Evolutionary conservation across 2,888 invertebrate species (phyloP), one percentile per base, ranked within the genome.

Genomic region (Hypomecis atomaria): DNA sequence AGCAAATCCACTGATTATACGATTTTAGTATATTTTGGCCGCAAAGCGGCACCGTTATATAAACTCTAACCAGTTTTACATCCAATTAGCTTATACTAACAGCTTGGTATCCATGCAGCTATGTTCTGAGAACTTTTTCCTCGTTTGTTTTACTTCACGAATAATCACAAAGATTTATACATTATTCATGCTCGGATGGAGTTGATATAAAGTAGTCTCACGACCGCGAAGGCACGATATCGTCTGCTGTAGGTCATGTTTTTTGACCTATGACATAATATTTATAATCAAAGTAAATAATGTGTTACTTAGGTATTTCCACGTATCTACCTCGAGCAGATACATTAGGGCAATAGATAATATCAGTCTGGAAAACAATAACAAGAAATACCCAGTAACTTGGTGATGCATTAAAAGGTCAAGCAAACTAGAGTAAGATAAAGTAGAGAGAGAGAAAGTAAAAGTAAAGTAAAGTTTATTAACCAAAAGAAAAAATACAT

Each of bases 111-210:
- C 11, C 40, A 52, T n/a, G 44, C 7, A 23, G 10, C 13, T 36
- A 5, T 1, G 37, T 55, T 37, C 55, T 55, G 23, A 10, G 54
- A 55, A 37, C 55, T 45, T 55, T 55, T 55, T 44, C 55, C 55
- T 45, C 37, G 55, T 55, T 55, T 11, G 37, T 55, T 37, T 44
- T 54, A 33, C 8, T 38, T 4, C 2, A n/a, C 6, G 5, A 33
- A 33, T 0, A 10, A 34, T 9, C n/a, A 36, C 34, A 48, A 23
- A 23, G 23, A 23, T 23, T 23, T 23, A 23, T 23, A 23, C 1
- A 23, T 23, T 23, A 23, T 23, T 23, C 3, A 23, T 3, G 23
- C 23, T 23, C 23, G 23, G 23, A 23, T 23, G 3, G 23, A 23
- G 23, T 23, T 23, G 23, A 23, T 23, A 23, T 23, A 23, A 23